A percentile compares a stretch with the other conserved stretches of the same genome.
phyloP scores from a whole-genome alignment of 2,888 invertebrate genomes.

The Scrobipalpa atriplicella region DNA sequence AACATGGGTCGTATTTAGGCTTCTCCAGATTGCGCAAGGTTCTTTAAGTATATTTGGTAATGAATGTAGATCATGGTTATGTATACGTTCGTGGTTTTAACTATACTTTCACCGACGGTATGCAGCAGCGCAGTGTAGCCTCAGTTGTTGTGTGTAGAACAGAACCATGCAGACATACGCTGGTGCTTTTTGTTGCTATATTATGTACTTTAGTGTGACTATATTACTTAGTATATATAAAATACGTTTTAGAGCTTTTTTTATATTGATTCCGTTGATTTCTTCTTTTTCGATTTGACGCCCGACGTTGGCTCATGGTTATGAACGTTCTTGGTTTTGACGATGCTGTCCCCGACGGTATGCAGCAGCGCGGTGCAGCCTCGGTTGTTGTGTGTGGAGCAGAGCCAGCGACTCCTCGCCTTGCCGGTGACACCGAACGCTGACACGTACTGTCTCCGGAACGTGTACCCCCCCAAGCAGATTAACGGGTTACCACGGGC shows the following conservation, averaged over 20 bases:
- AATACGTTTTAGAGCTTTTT: no score
- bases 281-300: background rate
- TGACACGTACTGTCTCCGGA: background rate
- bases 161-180: background rate
- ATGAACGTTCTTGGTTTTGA: constrained; percentile 39
- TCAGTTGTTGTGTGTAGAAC: background rate
- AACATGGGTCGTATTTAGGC: no score
- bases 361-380: constrained; percentile 42
- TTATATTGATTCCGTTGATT: background rate
- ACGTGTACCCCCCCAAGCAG: background rate
- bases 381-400: constrained; percentile 3
- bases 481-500: background rate
- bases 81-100: constrained; percentile 38
- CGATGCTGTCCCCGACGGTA: constrained; percentile 40
- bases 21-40: no score
- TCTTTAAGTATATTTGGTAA: no score
- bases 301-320: constrained; percentile 33
- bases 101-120: constrained; percentile 40
- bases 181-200: background rate
- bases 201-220: background rate
- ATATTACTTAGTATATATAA: no score
- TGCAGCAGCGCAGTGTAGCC: constrained; percentile 41
- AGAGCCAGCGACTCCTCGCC: background rate
- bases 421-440: background rate
- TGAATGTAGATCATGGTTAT: constrained; percentile 42